Base-by-base conservation (phyloP, 1,140 invertebrate genomes). In the Drosophila simulans region DNA sequence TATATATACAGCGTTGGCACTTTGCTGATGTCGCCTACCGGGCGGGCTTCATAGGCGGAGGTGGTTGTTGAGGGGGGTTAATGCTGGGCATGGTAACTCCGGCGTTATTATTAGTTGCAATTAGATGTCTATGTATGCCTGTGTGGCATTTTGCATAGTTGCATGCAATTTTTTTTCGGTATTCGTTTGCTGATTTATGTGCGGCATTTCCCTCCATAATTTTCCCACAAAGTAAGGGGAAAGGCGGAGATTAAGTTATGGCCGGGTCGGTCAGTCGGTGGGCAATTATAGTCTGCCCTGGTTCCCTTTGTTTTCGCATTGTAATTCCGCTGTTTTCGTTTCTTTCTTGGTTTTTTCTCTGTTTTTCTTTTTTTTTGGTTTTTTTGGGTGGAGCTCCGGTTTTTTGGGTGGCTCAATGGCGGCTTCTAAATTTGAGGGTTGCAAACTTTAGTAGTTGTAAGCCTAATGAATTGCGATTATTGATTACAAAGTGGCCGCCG, bases 91-190 rank as follows among this genome's bases (percentile, higher is more conserved):
- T 17, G 17, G 17, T 17, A 17, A 17, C 17, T 17, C 17, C n/a
- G 49, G 73, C 79, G 68, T 86, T 90, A 90, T 90, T 90, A 90
- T 90, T 90, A 86, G 82, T 80, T 73, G 82, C 86, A 90, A 90
- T 90, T 90, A 90, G 86, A 90, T 86, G 80, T 80, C 75, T 77
- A 72, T 77, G 72, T 22, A 22, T 70, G 52, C 60, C 53, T 75
- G 80, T 79, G 80, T 74, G 70, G 80, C 64, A 75, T 78, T 75
- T 83, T 79, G 79, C 72, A 81, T 72, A 69, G 77, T 85, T 84
- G 73, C 80, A 83, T 83, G 80, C 79, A 82, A 83, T 78, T 86
- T 84, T 77, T 22, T 22, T 22, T 60, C 55, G 51, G 37, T 42
- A 60, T 69, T 69, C 53, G 72, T 70, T 77, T 57, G 40, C 60